Evolutionary conservation across 1,140 invertebrate species (phyloP), one percentile per base, ranked within the genome.

Genomic region (Battus philenor): DNA sequence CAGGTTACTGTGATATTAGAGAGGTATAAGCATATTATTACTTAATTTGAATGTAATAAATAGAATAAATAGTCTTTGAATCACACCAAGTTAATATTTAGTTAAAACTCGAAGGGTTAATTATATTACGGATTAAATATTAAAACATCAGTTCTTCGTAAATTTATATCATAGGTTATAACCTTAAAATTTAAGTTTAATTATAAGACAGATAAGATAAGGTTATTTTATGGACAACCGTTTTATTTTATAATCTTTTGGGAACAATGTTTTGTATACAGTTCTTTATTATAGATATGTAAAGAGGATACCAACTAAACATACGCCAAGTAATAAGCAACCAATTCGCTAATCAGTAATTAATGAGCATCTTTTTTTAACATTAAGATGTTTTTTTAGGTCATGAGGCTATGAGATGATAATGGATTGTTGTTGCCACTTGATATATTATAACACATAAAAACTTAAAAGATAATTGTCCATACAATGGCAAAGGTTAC

Each of bases 401-500:
- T 81, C 75, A 84, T 55, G 77, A 74, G 75, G 73, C 75, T 73
- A 64, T 34, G 24, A 24, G 50, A 63, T 71, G 75, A 84, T 81
- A 80, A 75, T 44, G 47, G 49, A 52, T 44, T 56, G 68, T 70
- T 68, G 71, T 80, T 80, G 63, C 70, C 54, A 71, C 55, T 74
- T 74, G 69, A 75, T 67, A 62, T 57, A 48, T 53, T 55, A 59
- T 66, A 76, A 63, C 49, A 59, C 72, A 75, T 74, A 78, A 83
- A 78, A 81, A 67, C 53, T 60, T 57, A 47, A 44, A 54, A 29
- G 64, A 73, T 72, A 72, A 76, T n/a, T n/a, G n/a, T n/a, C n/a
- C 62, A 9, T 15, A 5, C 38, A 75, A 66, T 57, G n/a, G 59
- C 77, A 84, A 79, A 84, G 80, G 80, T 84, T 81, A 84, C 59